Evolutionary conservation across 2,113 vertebrate genomes (phyloP).

Genomic region (Labrus mixtus): DNA sequence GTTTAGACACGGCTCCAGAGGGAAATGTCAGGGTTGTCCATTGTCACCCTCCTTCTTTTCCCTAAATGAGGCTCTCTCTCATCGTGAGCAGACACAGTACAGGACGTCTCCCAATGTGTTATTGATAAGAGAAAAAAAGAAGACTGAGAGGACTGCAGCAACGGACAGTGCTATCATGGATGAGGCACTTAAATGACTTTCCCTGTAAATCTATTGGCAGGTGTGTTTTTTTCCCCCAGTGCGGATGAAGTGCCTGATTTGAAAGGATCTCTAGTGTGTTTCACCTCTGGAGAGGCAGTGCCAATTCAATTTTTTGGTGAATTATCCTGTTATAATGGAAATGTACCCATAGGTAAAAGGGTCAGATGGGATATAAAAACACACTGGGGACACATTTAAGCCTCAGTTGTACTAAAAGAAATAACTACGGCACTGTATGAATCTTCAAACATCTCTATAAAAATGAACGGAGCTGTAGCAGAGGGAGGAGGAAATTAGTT

Average conservation of each 20-base stretch:
- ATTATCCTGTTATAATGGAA: constrained; percentile 50
- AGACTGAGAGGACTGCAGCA: constrained; percentile 37
- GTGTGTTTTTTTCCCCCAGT: neutral
- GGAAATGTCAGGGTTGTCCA: constrained; percentile 58
- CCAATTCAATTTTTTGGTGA: constrained; percentile 49
- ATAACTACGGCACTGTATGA: constrained; percentile 1
- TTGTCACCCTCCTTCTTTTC: constrained; percentile 54
- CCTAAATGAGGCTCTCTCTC: constrained; percentile 60
- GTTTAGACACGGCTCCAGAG: constrained; percentile 60
- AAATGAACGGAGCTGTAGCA: constrained; percentile 18
- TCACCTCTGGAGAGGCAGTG: constrained; percentile 36
- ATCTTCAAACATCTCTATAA: constrained; percentile 56
- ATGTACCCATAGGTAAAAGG: constrained; percentile 50
- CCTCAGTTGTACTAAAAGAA: constrained; percentile 24
- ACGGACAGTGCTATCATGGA: constrained; percentile 25
- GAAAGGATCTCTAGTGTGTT: constrained; percentile 53
- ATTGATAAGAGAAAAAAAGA: constrained; percentile 62
- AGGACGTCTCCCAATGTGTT: constrained; percentile 53
- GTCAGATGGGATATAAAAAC: constrained; percentile 62
- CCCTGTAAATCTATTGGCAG: constrained; percentile 18
- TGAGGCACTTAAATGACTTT: constrained; percentile 66
- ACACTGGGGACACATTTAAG: constrained; percentile 44
- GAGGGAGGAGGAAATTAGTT: constrained; percentile 7
- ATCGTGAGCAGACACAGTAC: constrained; percentile 43
- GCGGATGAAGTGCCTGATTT: constrained; percentile 38